A percentile compares a stretch with the other conserved stretches of the same genome.
Evolutionary conservation across 1,140 invertebrate species (phyloP).

Genomic region (Drosophila sechellia): DNA sequence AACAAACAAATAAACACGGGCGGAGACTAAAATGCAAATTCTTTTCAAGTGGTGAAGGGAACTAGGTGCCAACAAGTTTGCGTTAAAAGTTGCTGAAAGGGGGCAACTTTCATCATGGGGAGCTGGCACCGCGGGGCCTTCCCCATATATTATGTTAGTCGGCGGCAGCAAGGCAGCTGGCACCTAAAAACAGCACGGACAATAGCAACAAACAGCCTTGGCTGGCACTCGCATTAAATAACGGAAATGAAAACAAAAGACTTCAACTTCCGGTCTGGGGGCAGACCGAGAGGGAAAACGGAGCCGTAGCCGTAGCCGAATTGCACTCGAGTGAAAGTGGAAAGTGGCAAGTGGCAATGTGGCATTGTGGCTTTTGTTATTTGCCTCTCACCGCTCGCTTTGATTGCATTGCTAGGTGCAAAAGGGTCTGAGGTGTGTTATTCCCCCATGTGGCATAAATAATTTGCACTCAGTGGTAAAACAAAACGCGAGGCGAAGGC

Average conservation of each 20-base stretch:
- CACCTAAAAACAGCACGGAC: conserved; percentile 37
- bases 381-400: conserved; percentile 55
- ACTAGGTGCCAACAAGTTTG: conserved; percentile 76
- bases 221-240: conserved; percentile 77
- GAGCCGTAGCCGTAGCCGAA: conserved; percentile 40
- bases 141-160: conserved; percentile 75
- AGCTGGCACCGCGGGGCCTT: conserved; percentile 1
- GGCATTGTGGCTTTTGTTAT: conserved; percentile 71
- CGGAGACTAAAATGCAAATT: conserved; percentile 61
- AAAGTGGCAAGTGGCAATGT: conserved; percentile 54
- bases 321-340: conserved; percentile 74
- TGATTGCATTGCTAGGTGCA: conserved; percentile 66
- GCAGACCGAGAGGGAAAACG: conserved; percentile 9
- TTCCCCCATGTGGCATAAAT: conserved; percentile 73
- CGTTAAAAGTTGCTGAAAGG: conserved; percentile 70
- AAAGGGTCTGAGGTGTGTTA: conserved; percentile 11
- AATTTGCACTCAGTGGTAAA: conserved; percentile 73
- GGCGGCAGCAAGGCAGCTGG: conserved; percentile 62
- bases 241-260: conserved; percentile 82
- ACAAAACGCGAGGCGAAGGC: conserved; percentile 53
- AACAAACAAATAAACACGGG: conserved; percentile 54
- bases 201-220: conserved; percentile 43
- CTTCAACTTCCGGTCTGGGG: conserved; percentile 67
- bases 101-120: conserved; percentile 46
- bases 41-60: conserved; percentile 52